Conservation (phyloP, 1,140 invertebrate genomes). For the Lepidostoma basale region DNA sequence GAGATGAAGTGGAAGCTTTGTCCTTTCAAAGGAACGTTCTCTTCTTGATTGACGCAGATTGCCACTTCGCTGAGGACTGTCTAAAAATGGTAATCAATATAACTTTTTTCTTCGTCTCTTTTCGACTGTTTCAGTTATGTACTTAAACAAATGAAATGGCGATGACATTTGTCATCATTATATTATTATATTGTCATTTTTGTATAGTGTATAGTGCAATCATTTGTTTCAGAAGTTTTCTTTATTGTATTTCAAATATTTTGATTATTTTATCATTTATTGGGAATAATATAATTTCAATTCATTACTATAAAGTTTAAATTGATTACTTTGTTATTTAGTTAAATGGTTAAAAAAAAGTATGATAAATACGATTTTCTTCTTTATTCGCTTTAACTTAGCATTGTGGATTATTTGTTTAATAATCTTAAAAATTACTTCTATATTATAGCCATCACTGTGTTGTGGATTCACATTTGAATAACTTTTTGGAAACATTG, state of each 20-base stretch:
- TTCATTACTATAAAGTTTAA: too few species aligned
- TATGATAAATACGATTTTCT: too few species aligned
- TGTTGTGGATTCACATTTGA: too few species aligned
- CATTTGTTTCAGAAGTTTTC: not conserved
- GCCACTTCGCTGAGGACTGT: slow-evolving; percentile 27
- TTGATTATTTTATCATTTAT: not conserved
- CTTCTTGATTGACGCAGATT: slow-evolving; percentile 25
- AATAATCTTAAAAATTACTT: too few species aligned
- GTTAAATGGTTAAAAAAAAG: too few species aligned
- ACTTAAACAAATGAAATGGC: not conserved
- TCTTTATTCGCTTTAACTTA: too few species aligned
- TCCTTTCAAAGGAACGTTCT: not conserved
- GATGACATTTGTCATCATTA: not conserved
- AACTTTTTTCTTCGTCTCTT: not conserved
- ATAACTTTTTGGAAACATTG: too few species aligned
- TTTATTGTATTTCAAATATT: not conserved
- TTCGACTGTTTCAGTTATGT: not conserved
- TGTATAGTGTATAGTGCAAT: not conserved
- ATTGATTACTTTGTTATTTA: too few species aligned
- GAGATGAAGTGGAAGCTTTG: not conserved
- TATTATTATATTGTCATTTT: not conserved
- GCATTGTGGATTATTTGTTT: too few species aligned
- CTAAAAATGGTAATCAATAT: slow-evolving; percentile 15
- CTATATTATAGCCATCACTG: too few species aligned
- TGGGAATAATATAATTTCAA: too few species aligned